Percentiles rank a stretch among this genome's conserved stretches.
Evolutionary conservation across 2,113 vertebrate genomes (phyloP).

Genomic region (Pseudorectes ferrugineus): DNA sequence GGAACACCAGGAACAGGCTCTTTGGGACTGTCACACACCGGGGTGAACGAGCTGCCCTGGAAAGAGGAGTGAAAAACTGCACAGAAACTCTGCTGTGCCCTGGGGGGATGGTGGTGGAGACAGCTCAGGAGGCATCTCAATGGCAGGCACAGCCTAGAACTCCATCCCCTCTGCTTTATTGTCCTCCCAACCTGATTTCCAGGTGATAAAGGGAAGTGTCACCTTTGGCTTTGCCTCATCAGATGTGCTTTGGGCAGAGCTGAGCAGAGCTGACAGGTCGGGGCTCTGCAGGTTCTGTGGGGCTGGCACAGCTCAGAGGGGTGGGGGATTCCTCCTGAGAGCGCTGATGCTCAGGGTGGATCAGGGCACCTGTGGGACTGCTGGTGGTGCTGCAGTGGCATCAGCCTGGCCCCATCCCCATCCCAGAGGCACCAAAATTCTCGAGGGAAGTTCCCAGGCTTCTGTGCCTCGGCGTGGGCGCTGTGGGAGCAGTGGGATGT

Average conservation of each 20-base stretch:
- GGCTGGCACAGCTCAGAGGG: neutral
- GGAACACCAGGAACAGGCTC: rapidly evolving
- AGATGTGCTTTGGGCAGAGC: neutral
- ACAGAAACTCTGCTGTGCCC: rapidly evolving
- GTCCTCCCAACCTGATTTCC: neutral
- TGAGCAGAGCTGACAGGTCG: neutral
- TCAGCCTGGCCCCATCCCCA: neutral
- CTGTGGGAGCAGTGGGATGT: neutral
- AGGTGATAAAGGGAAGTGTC: neutral
- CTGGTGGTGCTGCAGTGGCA: rapidly evolving
- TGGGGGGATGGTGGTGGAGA: neutral
- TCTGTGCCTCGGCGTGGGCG: neutral
- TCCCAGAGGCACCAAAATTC: neutral
- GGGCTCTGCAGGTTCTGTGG: neutral
- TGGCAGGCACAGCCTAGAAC: neutral
- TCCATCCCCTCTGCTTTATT: neutral
- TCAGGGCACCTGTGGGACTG: neutral
- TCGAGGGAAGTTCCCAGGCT: neutral
- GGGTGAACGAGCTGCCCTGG: neutral
- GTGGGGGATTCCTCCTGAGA: rapidly evolving
- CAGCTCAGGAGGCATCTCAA: neutral
- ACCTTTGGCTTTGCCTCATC: neutral
- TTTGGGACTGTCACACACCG: neutral
- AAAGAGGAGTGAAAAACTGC: neutral
- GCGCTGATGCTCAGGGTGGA: neutral